Base-by-base conservation (phyloP, 2,797 vertebrate species). In the Rhabdophis nuchalis region DNA sequence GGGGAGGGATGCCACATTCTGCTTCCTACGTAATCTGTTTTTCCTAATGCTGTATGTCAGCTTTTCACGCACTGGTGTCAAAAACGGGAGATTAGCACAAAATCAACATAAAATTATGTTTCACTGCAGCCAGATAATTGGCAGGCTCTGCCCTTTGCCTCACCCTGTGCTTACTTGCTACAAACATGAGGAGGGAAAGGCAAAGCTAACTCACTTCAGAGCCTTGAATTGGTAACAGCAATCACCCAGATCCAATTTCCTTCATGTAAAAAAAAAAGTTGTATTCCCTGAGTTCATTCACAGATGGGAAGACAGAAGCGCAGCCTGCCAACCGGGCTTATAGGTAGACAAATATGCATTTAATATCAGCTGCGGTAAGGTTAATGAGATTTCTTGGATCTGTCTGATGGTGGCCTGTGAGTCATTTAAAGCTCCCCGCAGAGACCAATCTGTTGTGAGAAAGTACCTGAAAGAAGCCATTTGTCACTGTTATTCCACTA, bases 381-480 rank as follows among this genome's bases (percentile, higher is more conserved):
- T 94, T 96, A 95, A 93, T 1, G 0, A 94, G 77, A 91, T 93
- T 94, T 93, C 93, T 94, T 89, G 93, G 89, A 93, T 93, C 58
- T 94, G 82, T 5, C 54, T 0, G 0, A 58, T 93, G 93, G 89
- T 96, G 92, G 60, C 0, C 0, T 56, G 93, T 94, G 93, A 92
- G 95, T 91, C 93, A 91, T 95, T 95, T 94, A 94, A 91, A 95
- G 91, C 92, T 96, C 93, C 95, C 95, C 0, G 1, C 11, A 90
- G 96, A 96, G 96, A 92, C 92, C 18, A 96, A 94, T 95, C 92
- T 94, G 94, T 92, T 61, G 91, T 93, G 93, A 96, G 72, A 0
- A 57, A 94, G 94, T 91, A 95, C 91, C 92, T 91, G 82, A 93
- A 95, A 93, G 94, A 95, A 96, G 90, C 93, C 93, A 94, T 96